phyloP scores from a whole-genome alignment of 2,888 invertebrate genomes.

The Drosophila histrio region DNA sequence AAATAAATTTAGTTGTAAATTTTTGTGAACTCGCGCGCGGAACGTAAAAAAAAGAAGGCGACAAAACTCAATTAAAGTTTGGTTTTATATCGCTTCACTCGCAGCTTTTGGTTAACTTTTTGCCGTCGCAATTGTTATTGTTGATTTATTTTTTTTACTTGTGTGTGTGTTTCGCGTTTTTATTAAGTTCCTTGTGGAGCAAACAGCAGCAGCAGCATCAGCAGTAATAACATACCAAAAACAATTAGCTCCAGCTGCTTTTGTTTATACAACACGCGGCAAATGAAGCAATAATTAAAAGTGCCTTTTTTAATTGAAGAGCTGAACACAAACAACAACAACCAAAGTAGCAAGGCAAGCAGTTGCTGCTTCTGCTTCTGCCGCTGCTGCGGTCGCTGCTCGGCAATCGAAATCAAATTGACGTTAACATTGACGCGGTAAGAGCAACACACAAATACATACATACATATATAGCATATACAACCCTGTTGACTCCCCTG shows the following conservation, averaged over 20 bases:
- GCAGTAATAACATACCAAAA: constrained; percentile 28
- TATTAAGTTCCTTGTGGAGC: constrained; percentile 63
- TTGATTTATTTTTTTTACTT: constrained; percentile 28
- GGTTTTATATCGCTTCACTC: constrained; percentile 1
- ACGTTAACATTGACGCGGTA: constrained; percentile 71
- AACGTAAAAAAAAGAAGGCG: constrained; percentile 16
- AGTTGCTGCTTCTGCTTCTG: constrained; percentile 12
- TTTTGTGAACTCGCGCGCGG: constrained; percentile 42
- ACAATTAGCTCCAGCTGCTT: constrained; percentile 53
- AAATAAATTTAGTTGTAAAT: constrained; percentile 32
- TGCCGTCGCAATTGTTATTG: constrained; percentile 25
- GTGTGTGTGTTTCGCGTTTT: constrained; percentile 36
- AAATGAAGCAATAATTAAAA: constrained; percentile 75
- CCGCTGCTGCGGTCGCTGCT: constrained; percentile 31
- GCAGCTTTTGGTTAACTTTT: constrained; percentile 11
- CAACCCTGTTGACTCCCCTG: constrained; percentile 48
- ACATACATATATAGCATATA: constrained; percentile 7
- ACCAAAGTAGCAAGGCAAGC: constrained; percentile 21
- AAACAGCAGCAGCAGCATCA: constrained; percentile 10
- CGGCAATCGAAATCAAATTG: constrained; percentile 71
- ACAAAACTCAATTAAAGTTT: constrained; percentile 31
- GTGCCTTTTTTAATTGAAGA: constrained; percentile 75
- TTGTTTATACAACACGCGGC: constrained; percentile 50
- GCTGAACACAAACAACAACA: constrained; percentile 38
- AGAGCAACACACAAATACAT: constrained; percentile 45